Evolutionary conservation across 2,888 invertebrate genomes (phyloP).

Genomic region (Bembecia ichneumoniformis): DNA sequence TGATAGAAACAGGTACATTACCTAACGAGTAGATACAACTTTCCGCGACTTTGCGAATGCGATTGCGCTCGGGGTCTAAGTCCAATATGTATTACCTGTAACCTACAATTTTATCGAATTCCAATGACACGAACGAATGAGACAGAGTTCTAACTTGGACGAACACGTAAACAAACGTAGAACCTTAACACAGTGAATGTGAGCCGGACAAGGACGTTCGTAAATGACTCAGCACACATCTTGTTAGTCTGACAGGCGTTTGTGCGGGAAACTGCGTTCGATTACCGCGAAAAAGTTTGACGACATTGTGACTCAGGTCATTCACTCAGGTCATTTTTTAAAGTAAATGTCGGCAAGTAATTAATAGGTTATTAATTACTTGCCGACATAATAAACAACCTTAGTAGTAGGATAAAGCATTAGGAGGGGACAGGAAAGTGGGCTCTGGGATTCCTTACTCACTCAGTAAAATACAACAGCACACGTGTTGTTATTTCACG

Average conservation of each 20-base stretch:
- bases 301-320: slow-evolving; percentile 25
- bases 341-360: no score
- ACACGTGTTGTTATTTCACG: no score
- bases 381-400: no score
- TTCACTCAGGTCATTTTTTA: slow-evolving; percentile 11
- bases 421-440: no score
- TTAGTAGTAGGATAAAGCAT: no score
- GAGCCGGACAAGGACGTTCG: slow-evolving; percentile 2
- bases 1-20: neutral
- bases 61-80: neutral
- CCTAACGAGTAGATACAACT: neutral
- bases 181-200: slow-evolving; percentile 1
- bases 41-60: neutral
- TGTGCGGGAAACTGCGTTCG: slow-evolving; percentile 18
- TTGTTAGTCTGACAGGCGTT: slow-evolving; percentile 6
- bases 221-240: slow-evolving; percentile 7
- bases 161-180: neutral
- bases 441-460: no score
- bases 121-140: neutral
- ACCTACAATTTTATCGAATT: neutral
- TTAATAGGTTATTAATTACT: no score
- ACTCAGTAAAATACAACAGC: no score
- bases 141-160: neutral
- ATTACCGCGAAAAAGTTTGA: slow-evolving; percentile 27
- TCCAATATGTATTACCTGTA: neutral